Conservation (phyloP, 2,888 invertebrate species). For the Aphrophora alni region DNA sequence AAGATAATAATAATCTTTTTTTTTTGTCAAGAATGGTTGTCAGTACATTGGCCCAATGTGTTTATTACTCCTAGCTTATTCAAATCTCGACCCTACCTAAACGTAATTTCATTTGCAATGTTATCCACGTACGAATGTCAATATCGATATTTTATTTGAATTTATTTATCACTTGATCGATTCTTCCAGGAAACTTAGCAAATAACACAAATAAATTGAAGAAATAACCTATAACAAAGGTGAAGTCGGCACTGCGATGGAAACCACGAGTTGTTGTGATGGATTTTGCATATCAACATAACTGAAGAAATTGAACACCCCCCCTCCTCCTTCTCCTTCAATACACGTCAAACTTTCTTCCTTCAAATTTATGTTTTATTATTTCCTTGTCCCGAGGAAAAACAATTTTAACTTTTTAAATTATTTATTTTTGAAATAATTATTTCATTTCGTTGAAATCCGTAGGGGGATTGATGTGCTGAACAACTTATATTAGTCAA, state of each 20-base stretch:
- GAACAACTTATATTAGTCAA: no score
- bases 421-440: neutral
- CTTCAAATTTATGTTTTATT: neutral
- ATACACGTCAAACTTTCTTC: neutral
- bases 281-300: constrained; percentile 9
- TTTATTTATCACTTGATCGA: neutral
- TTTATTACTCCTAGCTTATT: no score
- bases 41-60: no score
- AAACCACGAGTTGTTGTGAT: neutral
- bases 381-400: neutral
- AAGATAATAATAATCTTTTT: no score
- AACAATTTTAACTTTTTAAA: constrained; percentile 6
- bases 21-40: no score
- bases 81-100: no score
- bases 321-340: neutral
- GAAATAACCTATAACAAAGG: neutral
- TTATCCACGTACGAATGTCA: no score
- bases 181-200: neutral
- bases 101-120: neutral
- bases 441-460: neutral
- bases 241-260: neutral
- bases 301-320: neutral
- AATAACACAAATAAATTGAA: neutral
- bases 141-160: neutral
- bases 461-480: no score